Conservation (phyloP, 1,140 invertebrate genomes). For the Drosophila murphyi region DNA sequence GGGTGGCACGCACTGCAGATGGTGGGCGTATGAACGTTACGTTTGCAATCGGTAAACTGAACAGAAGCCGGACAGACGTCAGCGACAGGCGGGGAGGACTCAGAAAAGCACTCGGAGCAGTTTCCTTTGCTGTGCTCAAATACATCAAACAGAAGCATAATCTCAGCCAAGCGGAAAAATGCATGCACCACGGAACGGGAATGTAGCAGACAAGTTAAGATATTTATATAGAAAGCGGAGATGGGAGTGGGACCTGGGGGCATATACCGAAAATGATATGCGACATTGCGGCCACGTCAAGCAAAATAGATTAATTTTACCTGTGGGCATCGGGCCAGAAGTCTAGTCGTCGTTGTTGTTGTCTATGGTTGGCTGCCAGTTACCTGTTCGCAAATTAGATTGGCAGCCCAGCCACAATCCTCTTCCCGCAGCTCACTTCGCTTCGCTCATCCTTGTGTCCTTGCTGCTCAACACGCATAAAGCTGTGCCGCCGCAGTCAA, state of each 20-base stretch:
- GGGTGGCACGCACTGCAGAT: slow-evolving; percentile 22
- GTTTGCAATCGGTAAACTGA: slow-evolving; percentile 45
- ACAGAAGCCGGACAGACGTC: slow-evolving; percentile 9
- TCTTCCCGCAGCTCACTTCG: background rate
- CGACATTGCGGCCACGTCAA: slow-evolving; percentile 78
- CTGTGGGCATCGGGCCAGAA: slow-evolving; percentile 73
- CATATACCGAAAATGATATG: slow-evolving; percentile 73
- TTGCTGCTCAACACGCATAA: slow-evolving; percentile 56
- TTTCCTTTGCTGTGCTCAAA: slow-evolving; percentile 59
- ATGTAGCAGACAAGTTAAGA: slow-evolving; percentile 19
- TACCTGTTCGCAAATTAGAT: slow-evolving; percentile 69
- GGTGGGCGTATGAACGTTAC: slow-evolving; percentile 34
- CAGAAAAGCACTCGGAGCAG: slow-evolving; percentile 43
- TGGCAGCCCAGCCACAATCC: slow-evolving; percentile 43
- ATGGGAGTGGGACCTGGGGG: slow-evolving; percentile 9
- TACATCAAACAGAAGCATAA: slow-evolving; percentile 80
- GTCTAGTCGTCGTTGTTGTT: slow-evolving; percentile 35
- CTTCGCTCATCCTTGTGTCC: background rate
- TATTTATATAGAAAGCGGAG: slow-evolving; percentile 21
- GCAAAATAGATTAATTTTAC: slow-evolving; percentile 82
- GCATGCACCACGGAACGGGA: slow-evolving; percentile 47
- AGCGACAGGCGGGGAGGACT: slow-evolving; percentile 8
- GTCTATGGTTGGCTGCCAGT: slow-evolving; percentile 7
- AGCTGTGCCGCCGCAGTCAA: slow-evolving; percentile 78
- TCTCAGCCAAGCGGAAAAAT: slow-evolving; percentile 71